phyloP scores from a whole-genome alignment of 2,113 vertebrate species.

The Platichthys flesus region DNA sequence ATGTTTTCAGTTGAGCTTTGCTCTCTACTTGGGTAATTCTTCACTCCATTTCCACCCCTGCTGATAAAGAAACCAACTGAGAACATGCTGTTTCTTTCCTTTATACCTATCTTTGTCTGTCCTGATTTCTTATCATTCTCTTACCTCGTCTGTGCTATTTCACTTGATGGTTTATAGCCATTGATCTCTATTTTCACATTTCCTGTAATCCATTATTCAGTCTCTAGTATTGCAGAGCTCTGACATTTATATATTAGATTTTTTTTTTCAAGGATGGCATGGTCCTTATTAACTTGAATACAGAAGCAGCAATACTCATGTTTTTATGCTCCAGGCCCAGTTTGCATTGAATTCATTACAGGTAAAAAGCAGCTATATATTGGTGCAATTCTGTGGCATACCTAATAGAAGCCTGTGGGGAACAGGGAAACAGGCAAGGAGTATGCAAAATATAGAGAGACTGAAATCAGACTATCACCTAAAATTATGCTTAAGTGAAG shows the following conservation, averaged over 20 bases:
- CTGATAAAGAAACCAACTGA: not conserved
- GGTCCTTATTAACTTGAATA: not conserved
- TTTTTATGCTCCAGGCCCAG: too few relatives aligned
- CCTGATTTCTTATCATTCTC: not conserved
- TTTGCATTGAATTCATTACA: too few relatives aligned
- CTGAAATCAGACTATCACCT: not conserved
- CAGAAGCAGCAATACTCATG: too few relatives aligned
- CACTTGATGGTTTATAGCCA: not conserved
- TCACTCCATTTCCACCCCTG: not conserved
- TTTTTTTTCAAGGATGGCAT: too few relatives aligned
- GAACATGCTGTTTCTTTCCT: not conserved
- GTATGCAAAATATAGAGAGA: not conserved
- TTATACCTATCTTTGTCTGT: not conserved
- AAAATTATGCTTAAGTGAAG: not conserved
- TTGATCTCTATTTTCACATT: not conserved
- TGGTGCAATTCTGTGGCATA: not conserved
- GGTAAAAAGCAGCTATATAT: too few relatives aligned
- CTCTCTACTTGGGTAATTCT: not conserved
- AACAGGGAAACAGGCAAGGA: not conserved
- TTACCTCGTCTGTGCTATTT: not conserved
- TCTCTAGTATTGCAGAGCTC: not conserved
- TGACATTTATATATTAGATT: not conserved
- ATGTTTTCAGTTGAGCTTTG: not conserved
- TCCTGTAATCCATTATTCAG: constrained; percentile 4
- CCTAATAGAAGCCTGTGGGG: too few relatives aligned